These are phyloP conservation scores for Drosophila basisetae DNA, from an alignment of 2,888 invertebrate species.

Conservation along the genomic window DNA sequence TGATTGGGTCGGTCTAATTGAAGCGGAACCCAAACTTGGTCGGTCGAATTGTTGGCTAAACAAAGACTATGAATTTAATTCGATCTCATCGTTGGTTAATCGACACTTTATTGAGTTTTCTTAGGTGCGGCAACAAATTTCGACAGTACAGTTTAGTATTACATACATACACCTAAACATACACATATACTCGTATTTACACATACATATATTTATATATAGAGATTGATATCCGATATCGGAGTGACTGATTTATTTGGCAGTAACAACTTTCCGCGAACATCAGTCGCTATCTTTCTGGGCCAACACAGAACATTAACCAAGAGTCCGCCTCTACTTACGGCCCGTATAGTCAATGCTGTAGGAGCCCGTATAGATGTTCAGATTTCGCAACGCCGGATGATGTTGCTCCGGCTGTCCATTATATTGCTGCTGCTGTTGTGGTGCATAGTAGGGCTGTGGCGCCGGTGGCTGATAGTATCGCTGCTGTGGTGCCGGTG, in stretches of 20 bases:
- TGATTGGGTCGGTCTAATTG: slow-evolving; percentile 57
- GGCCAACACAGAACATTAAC: slow-evolving; percentile 27
- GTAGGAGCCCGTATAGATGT: slow-evolving; percentile 91
- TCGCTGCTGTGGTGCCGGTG: slow-evolving; percentile 80
- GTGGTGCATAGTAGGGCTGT: slow-evolving; percentile 81
- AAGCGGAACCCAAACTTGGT: slow-evolving; percentile 67
- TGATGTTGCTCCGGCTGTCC: slow-evolving; percentile 89
- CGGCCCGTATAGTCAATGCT: slow-evolving; percentile 90
- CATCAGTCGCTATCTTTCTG: slow-evolving; percentile 72
- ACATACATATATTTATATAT: slow-evolving; percentile 31
- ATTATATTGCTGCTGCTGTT: slow-evolving; percentile 80
- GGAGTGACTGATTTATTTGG: slow-evolving; percentile 80
- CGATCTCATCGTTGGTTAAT: slow-evolving; percentile 40
- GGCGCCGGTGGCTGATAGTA: slow-evolving; percentile 81
- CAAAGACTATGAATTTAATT: slow-evolving; percentile 28
- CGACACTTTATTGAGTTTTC: slow-evolving; percentile 49
- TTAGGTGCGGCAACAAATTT: slow-evolving; percentile 29
- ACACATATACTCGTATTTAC: slow-evolving; percentile 37
- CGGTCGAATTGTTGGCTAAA: background rate
- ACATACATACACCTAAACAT: slow-evolving; percentile 36
- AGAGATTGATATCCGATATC: slow-evolving; percentile 51
- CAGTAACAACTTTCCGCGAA: slow-evolving; percentile 69
- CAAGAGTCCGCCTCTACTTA: slow-evolving; percentile 67
- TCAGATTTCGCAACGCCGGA: slow-evolving; percentile 89
- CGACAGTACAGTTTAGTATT: slow-evolving; percentile 19